Evolutionary conservation across 2,888 invertebrate species (phyloP).

Genomic region (Cosmia trapezina): DNA sequence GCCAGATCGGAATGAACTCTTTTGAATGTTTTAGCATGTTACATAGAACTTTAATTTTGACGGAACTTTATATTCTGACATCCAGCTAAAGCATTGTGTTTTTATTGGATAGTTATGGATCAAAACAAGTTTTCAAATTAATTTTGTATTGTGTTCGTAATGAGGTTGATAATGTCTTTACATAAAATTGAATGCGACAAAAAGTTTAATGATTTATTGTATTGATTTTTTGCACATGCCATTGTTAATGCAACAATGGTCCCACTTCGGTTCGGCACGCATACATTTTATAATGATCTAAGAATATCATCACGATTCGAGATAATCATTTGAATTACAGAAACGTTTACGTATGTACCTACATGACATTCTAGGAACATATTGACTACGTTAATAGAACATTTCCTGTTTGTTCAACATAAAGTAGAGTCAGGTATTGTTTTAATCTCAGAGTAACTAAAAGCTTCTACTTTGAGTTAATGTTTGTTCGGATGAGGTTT

Average conservation of each 20-base stretch:
- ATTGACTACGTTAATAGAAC: conserved; percentile 32
- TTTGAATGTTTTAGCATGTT: conserved; percentile 23
- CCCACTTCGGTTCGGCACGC: conserved; percentile 8
- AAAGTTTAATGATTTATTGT: conserved; percentile 1
- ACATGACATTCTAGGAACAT: conserved; percentile 37
- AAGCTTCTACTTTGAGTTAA: conserved; percentile 24
- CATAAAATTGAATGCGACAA: background rate
- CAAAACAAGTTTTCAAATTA: background rate
- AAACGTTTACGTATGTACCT: conserved; percentile 22
- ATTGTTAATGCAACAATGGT: conserved; percentile 43
- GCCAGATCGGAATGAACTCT: conserved; percentile 4
- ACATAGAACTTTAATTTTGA: conserved; percentile 28
- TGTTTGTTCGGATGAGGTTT: conserved; percentile 21
- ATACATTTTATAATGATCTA: conserved; percentile 35
- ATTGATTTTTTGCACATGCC: conserved; percentile 21
- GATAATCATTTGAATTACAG: conserved; percentile 58
- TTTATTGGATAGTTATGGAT: conserved; percentile 6
- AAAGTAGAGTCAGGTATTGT: conserved; percentile 12
- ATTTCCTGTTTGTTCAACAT: conserved; percentile 43
- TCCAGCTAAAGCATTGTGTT: background rate
- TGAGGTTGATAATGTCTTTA: background rate
- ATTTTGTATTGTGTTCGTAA: background rate
- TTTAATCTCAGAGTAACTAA: conserved; percentile 18
- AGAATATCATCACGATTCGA: conserved; percentile 46
- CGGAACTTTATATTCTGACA: conserved; percentile 20